These are phyloP conservation scores for Leucophenga maculata DNA, from an alignment of 2,888 invertebrate species.

Conservation along the genomic window DNA sequence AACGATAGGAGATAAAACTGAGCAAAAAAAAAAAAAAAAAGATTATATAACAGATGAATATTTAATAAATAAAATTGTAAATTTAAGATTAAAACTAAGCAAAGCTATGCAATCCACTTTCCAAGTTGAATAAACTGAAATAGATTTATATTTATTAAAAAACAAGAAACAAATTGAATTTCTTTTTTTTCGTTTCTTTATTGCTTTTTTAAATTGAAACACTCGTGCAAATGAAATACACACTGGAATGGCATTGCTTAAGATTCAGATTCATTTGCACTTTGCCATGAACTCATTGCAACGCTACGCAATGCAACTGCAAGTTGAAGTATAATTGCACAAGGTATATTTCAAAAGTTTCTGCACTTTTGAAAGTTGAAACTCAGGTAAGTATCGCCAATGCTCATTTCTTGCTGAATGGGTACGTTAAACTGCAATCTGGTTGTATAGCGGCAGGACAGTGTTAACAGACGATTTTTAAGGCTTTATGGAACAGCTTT, in stretches of 20 bases:
- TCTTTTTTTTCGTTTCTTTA: too few species aligned
- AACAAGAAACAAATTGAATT: constrained; percentile 9
- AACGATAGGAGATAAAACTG: background rate
- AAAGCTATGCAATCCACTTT: constrained; percentile 14
- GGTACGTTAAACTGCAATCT: too few species aligned
- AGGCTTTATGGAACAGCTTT: too few species aligned
- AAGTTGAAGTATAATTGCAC: background rate
- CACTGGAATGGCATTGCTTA: too few species aligned
- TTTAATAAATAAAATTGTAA: constrained; percentile 5
- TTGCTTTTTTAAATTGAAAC: background rate
- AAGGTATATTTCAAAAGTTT: background rate
- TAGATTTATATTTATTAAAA: constrained; percentile 22
- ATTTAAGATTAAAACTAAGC: constrained; percentile 16
- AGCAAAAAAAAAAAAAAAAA: constrained; percentile 1
- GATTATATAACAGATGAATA: background rate
- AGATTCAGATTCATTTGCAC: background rate
- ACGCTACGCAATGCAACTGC: background rate
- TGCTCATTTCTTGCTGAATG: too few species aligned
- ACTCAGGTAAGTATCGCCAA: too few species aligned
- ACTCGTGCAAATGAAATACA: background rate
- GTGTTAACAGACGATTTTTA: too few species aligned
- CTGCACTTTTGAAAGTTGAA: background rate
- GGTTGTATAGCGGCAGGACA: too few species aligned
- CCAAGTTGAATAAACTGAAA: constrained; percentile 9
- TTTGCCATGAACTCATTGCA: constrained; percentile 15